A percentile compares a stretch with the other conserved stretches of the same genome.
Evolutionary conservation across 2,113 vertebrate genomes (phyloP).

Genomic region (Antigone vipio): DNA sequence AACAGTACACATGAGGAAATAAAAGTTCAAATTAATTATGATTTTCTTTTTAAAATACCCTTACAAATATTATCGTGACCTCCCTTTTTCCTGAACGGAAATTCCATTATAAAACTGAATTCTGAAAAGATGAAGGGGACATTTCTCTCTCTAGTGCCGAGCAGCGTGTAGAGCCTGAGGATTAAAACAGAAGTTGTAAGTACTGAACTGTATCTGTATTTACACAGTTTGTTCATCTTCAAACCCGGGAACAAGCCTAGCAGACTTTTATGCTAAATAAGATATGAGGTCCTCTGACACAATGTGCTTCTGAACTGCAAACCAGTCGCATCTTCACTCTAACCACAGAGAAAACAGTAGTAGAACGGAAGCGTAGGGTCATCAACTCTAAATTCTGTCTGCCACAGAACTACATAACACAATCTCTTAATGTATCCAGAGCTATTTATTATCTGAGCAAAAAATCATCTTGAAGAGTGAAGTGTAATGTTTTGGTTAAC

Average conservation of each 20-base stretch:
- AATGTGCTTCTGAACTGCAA: background rate
- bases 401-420: background rate
- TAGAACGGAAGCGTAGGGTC: background rate
- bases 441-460: constrained; percentile 14
- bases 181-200: background rate
- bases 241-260: background rate
- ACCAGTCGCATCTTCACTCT: background rate
- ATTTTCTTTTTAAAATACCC: background rate
- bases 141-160: background rate
- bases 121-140: background rate
- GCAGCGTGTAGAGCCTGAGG: background rate
- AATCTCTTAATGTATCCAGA: constrained; percentile 10
- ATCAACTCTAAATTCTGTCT: background rate
- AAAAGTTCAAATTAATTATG: background rate
- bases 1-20: accelerated
- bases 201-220: background rate
- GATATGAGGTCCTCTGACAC: background rate
- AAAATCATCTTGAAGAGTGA: constrained; percentile 25
- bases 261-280: background rate
- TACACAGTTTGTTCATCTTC: background rate
- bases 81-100: background rate
- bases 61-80: background rate
- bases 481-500: constrained; percentile 12
- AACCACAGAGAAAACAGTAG: background rate
- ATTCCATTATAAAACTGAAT: background rate